Evolutionary conservation across 2,797 vertebrate genomes (phyloP).

Genomic region (Meda fulgida): DNA sequence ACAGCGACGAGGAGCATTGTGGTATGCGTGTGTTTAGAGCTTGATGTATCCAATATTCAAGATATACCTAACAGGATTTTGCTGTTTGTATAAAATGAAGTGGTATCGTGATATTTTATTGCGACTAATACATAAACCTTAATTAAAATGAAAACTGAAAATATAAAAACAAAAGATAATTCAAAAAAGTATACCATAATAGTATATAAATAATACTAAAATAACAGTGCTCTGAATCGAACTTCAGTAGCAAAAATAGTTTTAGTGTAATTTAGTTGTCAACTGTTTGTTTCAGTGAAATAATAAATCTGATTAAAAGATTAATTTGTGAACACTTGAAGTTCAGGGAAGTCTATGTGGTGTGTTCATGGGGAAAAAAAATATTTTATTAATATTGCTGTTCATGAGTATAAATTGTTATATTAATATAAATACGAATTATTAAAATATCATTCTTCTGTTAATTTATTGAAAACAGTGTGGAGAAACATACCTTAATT

Average conservation of each 20-base stretch:
- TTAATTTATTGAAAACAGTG: not conserved
- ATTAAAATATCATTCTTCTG: not conserved
- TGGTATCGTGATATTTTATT: not conserved
- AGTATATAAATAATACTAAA: not conserved
- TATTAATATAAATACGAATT: not conserved
- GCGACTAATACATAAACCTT: not conserved
- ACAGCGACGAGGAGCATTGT: slow-evolving; percentile 94
- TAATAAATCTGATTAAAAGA: not conserved
- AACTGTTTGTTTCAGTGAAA: not conserved
- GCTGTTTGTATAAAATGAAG: not conserved
- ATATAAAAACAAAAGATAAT: not conserved
- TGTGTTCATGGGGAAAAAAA: not conserved
- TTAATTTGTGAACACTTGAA: not conserved
- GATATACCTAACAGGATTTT: not conserved
- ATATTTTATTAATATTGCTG: not conserved
- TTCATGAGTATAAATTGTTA: not conserved
- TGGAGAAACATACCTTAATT: not conserved
- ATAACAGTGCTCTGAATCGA: not conserved
- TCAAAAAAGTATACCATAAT: not conserved
- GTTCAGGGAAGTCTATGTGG: not conserved
- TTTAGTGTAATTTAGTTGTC: not conserved
- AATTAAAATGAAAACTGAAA: not conserved
- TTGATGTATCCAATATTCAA: not conserved
- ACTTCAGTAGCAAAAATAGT: not conserved
- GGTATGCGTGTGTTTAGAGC: slow-evolving; percentile 71